phyloP scores from a whole-genome alignment of 1,140 invertebrate genomes.

The Drosophila orosa region DNA sequence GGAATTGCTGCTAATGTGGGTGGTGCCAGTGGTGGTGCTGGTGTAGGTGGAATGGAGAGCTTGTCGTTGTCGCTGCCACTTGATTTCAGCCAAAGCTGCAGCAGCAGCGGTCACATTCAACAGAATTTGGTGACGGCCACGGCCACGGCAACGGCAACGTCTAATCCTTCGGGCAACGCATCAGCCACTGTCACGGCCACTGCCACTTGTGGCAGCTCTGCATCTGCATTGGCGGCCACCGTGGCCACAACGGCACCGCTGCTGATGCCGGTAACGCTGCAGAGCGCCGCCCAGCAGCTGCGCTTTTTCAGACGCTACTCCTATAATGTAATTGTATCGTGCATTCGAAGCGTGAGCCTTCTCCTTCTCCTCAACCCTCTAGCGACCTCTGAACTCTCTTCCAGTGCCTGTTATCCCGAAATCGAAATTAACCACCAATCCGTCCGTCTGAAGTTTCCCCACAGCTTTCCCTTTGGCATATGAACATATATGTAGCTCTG shows the following conservation, averaged over 20 bases:
- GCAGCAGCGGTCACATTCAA: conserved; percentile 33
- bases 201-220: conserved; percentile 10
- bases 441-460: conserved; percentile 15
- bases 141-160: conserved; percentile 10
- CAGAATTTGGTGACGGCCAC: conserved; percentile 7
- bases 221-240: conserved; percentile 23
- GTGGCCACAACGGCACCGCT: conserved; percentile 48
- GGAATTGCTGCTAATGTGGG: conserved; percentile 27
- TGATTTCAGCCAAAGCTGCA: conserved; percentile 44
- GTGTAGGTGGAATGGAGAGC: conserved; percentile 23
- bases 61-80: conserved; percentile 52
- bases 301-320: conserved; percentile 84
- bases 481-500: conserved; percentile 10
- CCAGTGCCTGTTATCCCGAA: conserved; percentile 37
- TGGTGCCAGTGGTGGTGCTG: too few relatives aligned
- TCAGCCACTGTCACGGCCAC: conserved; percentile 17
- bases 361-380: neutral
- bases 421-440: conserved; percentile 25
- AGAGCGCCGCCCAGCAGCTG: conserved; percentile 78
- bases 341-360: conserved; percentile 68
- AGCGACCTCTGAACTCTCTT: neutral
- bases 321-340: conserved; percentile 84
- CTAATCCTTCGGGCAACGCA: conserved; percentile 13
- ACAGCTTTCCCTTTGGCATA: neutral
- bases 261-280: conserved; percentile 76